Base-by-base conservation (phyloP, 2,888 invertebrate species). In the Diachrysia chrysitis region DNA sequence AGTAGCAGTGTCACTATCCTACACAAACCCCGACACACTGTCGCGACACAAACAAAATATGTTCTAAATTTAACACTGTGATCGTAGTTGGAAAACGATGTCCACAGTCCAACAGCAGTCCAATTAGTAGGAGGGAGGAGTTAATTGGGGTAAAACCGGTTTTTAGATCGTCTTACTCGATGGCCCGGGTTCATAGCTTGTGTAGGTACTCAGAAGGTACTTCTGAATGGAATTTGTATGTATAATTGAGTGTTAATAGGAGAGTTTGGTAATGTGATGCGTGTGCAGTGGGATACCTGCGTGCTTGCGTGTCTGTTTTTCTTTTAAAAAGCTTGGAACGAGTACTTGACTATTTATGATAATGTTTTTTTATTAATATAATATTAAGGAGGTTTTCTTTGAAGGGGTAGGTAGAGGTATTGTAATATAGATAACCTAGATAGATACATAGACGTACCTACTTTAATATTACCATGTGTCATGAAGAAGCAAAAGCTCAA, bases 141-240 rank as follows among this genome's bases (percentile, higher is more conserved):
- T 85, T 90, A 91, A 91, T 92, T 91, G 92, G 90, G 86, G 79
- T 82, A 76, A 73, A 87, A 92, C 91, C 90, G 89, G 91, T 91
- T 89, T 72, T 54, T 29, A 63, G 63, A 62, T 66, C 63, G 64
- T 69, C 67, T 68, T 61, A 73, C 71, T 71, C 73, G 67, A 57
- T 57, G 55, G 64, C 29, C 68, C 66, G 65, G 80, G 80, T 74
- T 69, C 71, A 51, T 32, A 74, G 64, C 58, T 48, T 53, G 75
- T 23, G 71, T 53, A 37, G 3, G 53, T 57, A 60, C 72, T 58
- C 61, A 0, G 16, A 29, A 58, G 53, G 63, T 67, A 76, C 79
- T 69, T 63, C 54, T 76, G 65, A 76, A 76, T 79, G 76, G 79
- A 79, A 76, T 76, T 78, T 66, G 76, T 70, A 66, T 66, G 71